Conservation (phyloP, 2,113 vertebrate genomes). For the Climacteris rufus region DNA sequence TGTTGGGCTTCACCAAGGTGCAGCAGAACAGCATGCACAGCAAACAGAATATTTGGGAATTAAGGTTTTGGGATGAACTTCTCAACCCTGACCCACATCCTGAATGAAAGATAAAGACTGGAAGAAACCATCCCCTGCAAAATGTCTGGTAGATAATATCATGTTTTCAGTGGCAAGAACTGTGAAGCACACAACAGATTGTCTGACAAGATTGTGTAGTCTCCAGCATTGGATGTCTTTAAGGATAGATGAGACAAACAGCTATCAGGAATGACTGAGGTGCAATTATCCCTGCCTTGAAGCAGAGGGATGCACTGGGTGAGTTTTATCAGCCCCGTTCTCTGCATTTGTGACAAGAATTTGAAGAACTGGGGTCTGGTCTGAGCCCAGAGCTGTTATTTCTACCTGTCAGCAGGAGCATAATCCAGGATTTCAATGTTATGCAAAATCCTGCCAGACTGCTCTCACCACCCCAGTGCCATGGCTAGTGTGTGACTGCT, state of each 20-base stretch:
- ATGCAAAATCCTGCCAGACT: background rate
- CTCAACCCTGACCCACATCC: background rate
- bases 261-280: background rate
- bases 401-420: background rate
- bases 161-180: background rate
- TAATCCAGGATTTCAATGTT: background rate
- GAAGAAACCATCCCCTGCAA: background rate
- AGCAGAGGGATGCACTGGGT: background rate
- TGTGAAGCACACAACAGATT: constrained; percentile 14
- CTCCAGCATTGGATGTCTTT: background rate
- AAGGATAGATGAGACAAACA: background rate
- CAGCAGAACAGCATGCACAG: background rate
- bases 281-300: background rate
- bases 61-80: background rate
- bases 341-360: background rate
- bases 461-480: background rate
- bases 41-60: background rate
- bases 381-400: background rate
- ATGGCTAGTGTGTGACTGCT: background rate
- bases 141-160: background rate
- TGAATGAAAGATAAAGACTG: background rate
- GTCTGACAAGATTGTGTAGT: constrained; percentile 28
- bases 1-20: background rate
- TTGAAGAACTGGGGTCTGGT: background rate
- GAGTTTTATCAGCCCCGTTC: background rate